phyloP scores from a whole-genome alignment of 2,113 vertebrate genomes.

The Eleginops maclovinus region DNA sequence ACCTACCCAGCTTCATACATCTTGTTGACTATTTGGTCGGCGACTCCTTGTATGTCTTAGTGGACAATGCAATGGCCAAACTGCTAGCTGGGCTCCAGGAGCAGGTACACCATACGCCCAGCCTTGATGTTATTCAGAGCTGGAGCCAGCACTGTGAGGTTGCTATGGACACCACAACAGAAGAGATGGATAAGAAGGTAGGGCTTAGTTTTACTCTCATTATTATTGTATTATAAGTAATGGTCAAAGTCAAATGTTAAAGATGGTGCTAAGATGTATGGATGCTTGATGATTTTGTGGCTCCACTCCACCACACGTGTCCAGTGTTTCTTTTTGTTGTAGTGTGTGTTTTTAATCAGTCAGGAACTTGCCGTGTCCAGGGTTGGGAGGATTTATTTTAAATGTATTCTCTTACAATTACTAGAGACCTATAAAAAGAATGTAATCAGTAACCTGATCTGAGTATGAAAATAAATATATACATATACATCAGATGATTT shows the following conservation, averaged over 20 bases:
- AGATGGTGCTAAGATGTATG: too few species aligned
- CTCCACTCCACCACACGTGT: too few species aligned
- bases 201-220: not conserved
- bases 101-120: constrained; percentile 79
- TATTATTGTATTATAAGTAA: not conserved
- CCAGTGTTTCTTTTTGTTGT: constrained; percentile 7
- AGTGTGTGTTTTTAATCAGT: constrained; percentile 43
- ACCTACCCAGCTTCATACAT: constrained; percentile 86
- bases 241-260: too few species aligned
- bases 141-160: constrained; percentile 72
- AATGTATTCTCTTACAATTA: too few species aligned
- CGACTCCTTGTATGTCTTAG: constrained; percentile 85
- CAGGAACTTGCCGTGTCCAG: constrained; percentile 55
- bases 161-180: constrained; percentile 3
- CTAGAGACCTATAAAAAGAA: too few species aligned
- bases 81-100: constrained; percentile 83
- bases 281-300: too few species aligned
- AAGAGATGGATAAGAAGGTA: constrained; percentile 76
- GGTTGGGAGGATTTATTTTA: too few species aligned
- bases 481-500: too few species aligned
- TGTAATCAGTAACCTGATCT: too few species aligned
- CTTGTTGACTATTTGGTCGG: constrained; percentile 89
- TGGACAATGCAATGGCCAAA: constrained; percentile 81
- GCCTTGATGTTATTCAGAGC: constrained; percentile 79
- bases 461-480: too few species aligned